These are phyloP conservation scores for Artibeus lituratus DNA, from an alignment of 2,797 vertebrate genomes.

Conservation along the genomic window DNA sequence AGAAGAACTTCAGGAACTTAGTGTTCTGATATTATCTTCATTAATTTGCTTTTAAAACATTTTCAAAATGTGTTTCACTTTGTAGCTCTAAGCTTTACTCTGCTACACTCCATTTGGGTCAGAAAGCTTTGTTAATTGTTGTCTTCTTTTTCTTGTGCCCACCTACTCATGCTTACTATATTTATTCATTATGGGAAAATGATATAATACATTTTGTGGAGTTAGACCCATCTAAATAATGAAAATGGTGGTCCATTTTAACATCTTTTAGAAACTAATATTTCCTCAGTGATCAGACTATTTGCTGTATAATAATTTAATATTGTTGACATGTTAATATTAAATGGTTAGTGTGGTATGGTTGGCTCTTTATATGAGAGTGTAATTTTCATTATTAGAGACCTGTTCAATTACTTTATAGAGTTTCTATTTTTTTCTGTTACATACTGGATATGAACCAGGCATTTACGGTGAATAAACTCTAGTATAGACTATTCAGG, in stretches of 20 bases:
- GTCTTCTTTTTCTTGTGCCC: not conserved
- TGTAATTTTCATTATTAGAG: not conserved
- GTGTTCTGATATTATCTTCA: not conserved
- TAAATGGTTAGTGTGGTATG: not conserved
- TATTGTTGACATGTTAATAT: not conserved
- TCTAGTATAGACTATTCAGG: not conserved
- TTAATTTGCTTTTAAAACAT: slow-evolving; percentile 14
- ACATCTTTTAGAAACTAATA: not conserved
- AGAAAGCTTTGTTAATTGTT: not conserved
- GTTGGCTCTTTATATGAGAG: not conserved
- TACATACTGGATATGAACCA: not conserved
- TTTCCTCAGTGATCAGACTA: not conserved
- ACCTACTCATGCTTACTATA: not conserved
- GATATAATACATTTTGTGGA: not conserved
- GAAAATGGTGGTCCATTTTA: not conserved
- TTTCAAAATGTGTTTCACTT: not conserved
- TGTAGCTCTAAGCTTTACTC: not conserved
- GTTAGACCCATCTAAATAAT: not conserved
- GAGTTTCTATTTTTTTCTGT: not conserved
- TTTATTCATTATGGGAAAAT: not conserved
- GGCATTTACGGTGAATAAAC: not conserved
- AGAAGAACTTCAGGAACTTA: not conserved
- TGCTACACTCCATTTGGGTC: no score
- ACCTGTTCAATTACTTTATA: not conserved
- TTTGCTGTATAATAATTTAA: not conserved